phyloP scores from a whole-genome alignment of 2,888 invertebrate species.

The Ernsta delagoae region DNA sequence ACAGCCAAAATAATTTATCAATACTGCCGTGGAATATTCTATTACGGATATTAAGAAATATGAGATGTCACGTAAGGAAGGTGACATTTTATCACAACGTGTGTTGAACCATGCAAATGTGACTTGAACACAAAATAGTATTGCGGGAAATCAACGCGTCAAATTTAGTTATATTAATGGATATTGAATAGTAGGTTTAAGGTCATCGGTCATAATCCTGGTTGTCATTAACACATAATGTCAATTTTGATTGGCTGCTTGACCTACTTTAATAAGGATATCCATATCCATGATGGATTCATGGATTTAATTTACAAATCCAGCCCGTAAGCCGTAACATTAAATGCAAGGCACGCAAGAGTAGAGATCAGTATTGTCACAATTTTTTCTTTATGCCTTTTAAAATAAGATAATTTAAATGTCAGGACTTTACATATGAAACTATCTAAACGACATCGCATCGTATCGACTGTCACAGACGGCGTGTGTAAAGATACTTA shows the following conservation, averaged over 20 bases:
- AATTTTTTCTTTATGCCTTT: no score
- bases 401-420: no score
- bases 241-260: no score
- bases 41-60: background rate
- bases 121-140: background rate
- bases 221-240: no score
- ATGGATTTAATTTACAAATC: no score
- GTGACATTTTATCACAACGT: slow-evolving; percentile 1
- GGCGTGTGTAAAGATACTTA: background rate
- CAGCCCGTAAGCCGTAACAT: no score
- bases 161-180: background rate
- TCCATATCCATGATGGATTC: no score
- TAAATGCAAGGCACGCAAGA: no score
- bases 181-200: no score
- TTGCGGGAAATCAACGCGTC: background rate
- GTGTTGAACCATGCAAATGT: slow-evolving; percentile 3
- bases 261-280: background rate
- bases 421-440: no score
- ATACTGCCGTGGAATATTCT: background rate
- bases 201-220: no score
- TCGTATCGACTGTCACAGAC: background rate
- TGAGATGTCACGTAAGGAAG: background rate
- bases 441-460: background rate
- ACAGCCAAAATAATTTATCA: background rate
- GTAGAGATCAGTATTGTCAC: no score